Conservation (phyloP, 2,113 vertebrate genomes). For the Pontoporia blainvillei region DNA sequence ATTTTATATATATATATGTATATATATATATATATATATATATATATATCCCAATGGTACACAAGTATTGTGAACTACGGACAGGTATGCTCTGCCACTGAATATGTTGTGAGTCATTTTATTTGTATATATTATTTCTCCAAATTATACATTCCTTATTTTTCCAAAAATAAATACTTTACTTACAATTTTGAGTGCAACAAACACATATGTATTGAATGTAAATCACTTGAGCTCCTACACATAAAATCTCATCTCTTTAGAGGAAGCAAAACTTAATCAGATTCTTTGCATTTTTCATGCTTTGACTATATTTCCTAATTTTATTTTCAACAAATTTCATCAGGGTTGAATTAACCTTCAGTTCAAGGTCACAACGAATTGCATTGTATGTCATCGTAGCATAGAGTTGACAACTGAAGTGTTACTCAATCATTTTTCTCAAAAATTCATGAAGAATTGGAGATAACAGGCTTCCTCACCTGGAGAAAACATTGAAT, state of each 20-base stretch:
- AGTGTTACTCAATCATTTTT: not conserved
- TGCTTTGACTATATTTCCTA: not conserved
- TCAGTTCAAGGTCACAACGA: not conserved
- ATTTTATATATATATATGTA: too few relatives aligned
- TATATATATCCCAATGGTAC: not conserved
- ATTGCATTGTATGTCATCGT: not conserved
- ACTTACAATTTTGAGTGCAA: not conserved
- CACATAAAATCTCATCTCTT: slow-evolving; percentile 2
- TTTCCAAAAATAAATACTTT: not conserved
- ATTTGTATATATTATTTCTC: not conserved
- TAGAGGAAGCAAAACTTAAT: not conserved
- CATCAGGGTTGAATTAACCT: slow-evolving; percentile 22
- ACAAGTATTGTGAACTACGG: not conserved
- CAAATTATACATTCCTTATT: not conserved
- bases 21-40: rapidly evolving
- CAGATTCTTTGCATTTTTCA: not conserved
- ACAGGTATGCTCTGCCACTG: not conserved
- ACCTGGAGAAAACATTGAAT: slow-evolving; percentile 23
- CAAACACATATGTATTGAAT: not conserved
- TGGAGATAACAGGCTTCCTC: not conserved
- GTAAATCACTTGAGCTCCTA: not conserved
- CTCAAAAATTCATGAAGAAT: slow-evolving; percentile 57
- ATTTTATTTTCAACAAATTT: slow-evolving; percentile 23
- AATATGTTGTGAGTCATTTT: not conserved
- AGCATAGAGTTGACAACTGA: not conserved